phyloP scores from a whole-genome alignment of 2,113 vertebrate genomes.

The Festucalex cinctus region DNA sequence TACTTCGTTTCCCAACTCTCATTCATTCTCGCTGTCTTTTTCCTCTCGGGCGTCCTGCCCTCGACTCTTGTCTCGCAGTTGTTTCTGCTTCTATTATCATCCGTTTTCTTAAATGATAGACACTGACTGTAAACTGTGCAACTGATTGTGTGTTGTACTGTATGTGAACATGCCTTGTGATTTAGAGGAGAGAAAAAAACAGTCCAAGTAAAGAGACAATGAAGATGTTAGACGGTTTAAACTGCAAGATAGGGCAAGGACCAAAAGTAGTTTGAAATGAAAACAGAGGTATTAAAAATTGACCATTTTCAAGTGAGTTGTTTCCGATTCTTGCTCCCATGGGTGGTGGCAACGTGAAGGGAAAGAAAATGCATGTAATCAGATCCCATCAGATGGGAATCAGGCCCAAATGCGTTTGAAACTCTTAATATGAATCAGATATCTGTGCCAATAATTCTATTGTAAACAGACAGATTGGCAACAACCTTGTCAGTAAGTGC shows the following conservation, averaged over 20 bases:
- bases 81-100: not conserved
- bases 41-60: not conserved
- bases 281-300: not conserved
- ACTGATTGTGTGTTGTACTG: not conserved
- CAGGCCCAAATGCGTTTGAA: too few species aligned
- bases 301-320: too few species aligned
- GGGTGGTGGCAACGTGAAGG: too few species aligned
- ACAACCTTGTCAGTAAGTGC: too few species aligned
- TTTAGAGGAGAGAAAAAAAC: not conserved
- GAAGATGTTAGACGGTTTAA: not conserved
- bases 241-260: not conserved
- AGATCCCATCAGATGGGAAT: too few species aligned
- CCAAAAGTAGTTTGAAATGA: not conserved
- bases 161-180: too few species aligned
- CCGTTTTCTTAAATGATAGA: slow-evolving; percentile 4
- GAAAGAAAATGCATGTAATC: too few species aligned
- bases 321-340: too few species aligned
- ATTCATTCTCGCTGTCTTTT: not conserved
- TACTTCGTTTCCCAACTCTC: not conserved
- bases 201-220: not conserved
- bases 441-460: too few species aligned
- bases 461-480: too few species aligned
- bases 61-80: slow-evolving; percentile 5
- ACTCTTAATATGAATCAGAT: too few species aligned
- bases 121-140: not conserved